Conservation (phyloP, 1,140 invertebrate genomes). For the Lucilia sericata region DNA sequence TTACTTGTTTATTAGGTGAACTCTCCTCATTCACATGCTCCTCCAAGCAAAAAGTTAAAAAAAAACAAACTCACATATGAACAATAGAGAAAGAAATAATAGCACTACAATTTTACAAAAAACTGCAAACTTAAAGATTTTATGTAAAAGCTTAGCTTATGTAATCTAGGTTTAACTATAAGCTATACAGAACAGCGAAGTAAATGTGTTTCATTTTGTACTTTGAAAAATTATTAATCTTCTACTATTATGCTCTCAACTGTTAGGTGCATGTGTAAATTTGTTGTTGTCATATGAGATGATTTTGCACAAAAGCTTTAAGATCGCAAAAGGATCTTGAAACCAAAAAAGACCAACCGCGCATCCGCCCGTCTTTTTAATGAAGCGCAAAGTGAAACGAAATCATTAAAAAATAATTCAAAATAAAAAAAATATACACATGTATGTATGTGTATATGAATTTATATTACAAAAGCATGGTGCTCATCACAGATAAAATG, state of each 20-base stretch:
- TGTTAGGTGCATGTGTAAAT: slow-evolving; percentile 43
- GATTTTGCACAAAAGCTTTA: slow-evolving; percentile 32
- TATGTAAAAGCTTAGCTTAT: no score
- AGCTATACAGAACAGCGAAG: no score
- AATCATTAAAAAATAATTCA: slow-evolving; percentile 47
- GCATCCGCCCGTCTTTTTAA: slow-evolving; percentile 66
- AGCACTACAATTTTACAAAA: no score
- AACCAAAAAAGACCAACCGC: slow-evolving; percentile 42
- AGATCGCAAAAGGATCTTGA: background rate
- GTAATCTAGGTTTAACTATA: no score
- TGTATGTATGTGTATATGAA: background rate
- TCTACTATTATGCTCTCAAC: background rate
- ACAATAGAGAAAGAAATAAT: no score
- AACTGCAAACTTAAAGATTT: no score
- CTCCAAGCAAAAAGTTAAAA: no score
- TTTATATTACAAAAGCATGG: background rate
- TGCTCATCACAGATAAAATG: slow-evolving; percentile 15
- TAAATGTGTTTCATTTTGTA: no score
- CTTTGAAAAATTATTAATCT: no score
- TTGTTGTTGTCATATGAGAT: slow-evolving; percentile 46
- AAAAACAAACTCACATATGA: no score
- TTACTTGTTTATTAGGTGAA: slow-evolving; percentile 21
- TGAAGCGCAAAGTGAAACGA: slow-evolving; percentile 67
- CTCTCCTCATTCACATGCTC: background rate
- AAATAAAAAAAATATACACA: background rate